Percentiles rank a stretch among this genome's conserved stretches.
Conservation (phyloP, 2,113 vertebrate species). For the Coptodon rendalli region DNA sequence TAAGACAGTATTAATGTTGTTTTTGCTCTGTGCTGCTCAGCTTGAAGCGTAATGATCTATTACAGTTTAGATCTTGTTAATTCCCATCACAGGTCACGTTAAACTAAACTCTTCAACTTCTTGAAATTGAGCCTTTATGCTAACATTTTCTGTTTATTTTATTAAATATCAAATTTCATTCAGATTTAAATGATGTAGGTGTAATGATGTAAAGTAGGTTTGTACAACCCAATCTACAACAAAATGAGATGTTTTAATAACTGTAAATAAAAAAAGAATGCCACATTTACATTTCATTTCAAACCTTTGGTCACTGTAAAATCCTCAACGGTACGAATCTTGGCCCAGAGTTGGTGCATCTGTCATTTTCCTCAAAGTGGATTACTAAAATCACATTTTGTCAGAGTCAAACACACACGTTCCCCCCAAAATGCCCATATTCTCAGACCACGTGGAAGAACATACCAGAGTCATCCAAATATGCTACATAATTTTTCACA, state of each 20-base stretch:
- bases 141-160: neutral
- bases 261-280: neutral
- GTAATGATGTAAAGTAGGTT: neutral
- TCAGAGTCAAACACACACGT: neutral
- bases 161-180: neutral
- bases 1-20: neutral
- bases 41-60: neutral
- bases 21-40: neutral
- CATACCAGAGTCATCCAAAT: neutral
- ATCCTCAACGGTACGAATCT: neutral
- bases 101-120: neutral
- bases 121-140: neutral
- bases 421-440: neutral
- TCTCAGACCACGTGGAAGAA: neutral
- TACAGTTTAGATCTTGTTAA: neutral
- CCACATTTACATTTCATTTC: neutral
- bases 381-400: neutral
- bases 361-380: neutral
- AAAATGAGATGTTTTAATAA: neutral
- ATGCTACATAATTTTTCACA: neutral
- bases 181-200: neutral
- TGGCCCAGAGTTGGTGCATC: neutral
- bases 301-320: neutral
- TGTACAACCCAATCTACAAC: neutral
- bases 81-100: neutral